Base-by-base conservation (phyloP, 2,797 vertebrate species). In the Rhinatrema bivittatum region DNA sequence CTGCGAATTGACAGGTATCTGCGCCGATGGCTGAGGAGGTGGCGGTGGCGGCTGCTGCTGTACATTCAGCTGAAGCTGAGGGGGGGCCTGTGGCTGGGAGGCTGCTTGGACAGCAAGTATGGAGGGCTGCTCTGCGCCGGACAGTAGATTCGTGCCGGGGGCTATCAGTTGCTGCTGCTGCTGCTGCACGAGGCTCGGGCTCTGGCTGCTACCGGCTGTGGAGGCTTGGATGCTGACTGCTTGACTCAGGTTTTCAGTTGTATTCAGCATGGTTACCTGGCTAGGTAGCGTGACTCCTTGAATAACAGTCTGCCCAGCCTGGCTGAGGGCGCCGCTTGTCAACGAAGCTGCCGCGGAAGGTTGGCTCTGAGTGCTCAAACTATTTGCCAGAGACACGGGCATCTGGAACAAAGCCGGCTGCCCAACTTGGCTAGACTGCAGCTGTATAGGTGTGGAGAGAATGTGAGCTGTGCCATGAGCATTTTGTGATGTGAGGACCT, bases 331-430 rank as follows among this genome's bases (percentile, higher is more conserved):
- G 15, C 42, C n/a, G 1, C 65, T 31, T 42, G 81, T 68, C 4
- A 88, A 51, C 1, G 88, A 80, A 1, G 87, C 81, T 1, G 84
- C 67, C 0, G 53, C 68, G 0, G 67, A 43, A 0, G 89, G 74
- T 32, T 91, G 87, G 33, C 81, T 87, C 59, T 92, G 92, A 0
- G 86, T 82, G 56, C 85, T 87, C 43, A 74, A 60, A 36, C 82
- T 75, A 41, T 91, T 81, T 0, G 90, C 78, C 53, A 94, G 27
- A 0, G 91, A 87, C 2, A 97, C 91, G 0, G 94, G 93, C 94
- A 97, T 94, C 72, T 97, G 94, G 81, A 97, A 97, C 5, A 98
- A 82, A 0, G 91, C 82, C 0, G 83, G 86, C 6, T 89, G 87
- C 2, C 84, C 91, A 61, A 93, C 91, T 49, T 95, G 91, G 29